phyloP scores from a whole-genome alignment of 2,113 vertebrate genomes.

The Petrocephalus zakoni region DNA sequence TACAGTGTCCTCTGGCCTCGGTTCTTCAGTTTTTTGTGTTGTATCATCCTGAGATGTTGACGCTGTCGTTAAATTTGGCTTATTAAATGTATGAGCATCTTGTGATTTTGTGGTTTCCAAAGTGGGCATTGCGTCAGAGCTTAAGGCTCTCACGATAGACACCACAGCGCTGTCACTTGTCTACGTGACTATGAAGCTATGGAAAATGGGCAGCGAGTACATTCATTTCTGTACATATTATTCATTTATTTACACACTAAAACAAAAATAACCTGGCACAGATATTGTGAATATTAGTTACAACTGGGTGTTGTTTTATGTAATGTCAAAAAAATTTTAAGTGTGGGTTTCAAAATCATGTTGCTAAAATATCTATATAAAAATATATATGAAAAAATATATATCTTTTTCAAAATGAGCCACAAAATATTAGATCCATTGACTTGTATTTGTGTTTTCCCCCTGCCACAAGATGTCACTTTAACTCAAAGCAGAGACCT shows the following conservation, averaged over 20 bases:
- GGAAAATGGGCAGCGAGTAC: not conserved
- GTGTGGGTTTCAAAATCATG: not conserved
- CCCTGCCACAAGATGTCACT: slow-evolving; percentile 49
- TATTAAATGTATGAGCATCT: not conserved
- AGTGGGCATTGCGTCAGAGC: not conserved
- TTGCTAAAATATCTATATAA: not conserved
- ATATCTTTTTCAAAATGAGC: not conserved
- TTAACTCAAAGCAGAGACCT: slow-evolving; percentile 40
- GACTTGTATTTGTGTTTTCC: slow-evolving; percentile 21
- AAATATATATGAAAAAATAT: not conserved
- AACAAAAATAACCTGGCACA: not conserved
- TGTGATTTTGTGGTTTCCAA: not conserved
- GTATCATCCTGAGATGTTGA: not conserved
- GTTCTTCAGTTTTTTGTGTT: not conserved
- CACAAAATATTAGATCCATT: slow-evolving; percentile 34
- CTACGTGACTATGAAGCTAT: not conserved
- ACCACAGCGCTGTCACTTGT: not conserved
- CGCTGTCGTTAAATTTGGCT: not conserved
- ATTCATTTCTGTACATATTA: not conserved
- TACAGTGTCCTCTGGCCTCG: not conserved
- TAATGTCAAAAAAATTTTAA: not conserved
- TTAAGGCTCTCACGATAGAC: not conserved
- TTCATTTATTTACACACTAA: not conserved
- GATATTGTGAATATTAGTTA: not conserved
- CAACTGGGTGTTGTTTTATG: not conserved